Evolutionary conservation across 2,888 invertebrate genomes (phyloP), one percentile per base, ranked within the genome.

Genomic region (Tiliacea citrago): DNA sequence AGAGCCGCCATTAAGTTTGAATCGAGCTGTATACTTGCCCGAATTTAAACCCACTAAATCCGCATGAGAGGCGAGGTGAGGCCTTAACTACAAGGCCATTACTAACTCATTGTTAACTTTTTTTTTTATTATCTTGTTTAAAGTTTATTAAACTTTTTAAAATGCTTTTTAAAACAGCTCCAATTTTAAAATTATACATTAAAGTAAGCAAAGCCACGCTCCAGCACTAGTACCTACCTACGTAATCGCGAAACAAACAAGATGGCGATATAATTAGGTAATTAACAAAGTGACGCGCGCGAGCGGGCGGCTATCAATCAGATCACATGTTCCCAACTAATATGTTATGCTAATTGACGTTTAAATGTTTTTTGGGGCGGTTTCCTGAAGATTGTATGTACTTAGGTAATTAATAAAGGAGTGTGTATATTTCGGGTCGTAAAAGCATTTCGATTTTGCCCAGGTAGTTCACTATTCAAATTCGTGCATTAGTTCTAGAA

Each of bases 321-420:
- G 66, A 74, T 81, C 29, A 84, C 84, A 74, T 81, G 81, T 49
- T 58, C 6, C 1, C 0, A 12, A 45, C 62, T 70, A 80, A 80
- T 81, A 81, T 63, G 69, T 81, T 79, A 84, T 67, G 12, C 8
- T 70, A 74, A 81, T 80, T 84, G 68, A 66, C 61, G 13, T 42
- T 66, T 73, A 29, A 72, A 77, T 55, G 51, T 67, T 65, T 79
- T 75, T 83, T 16, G 35, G 71, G 53, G 16, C 18, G 9, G 12
- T 67, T 39, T 35, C 55, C 35, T 53, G 16, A 53, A 65, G 13
- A 65, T 12, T 39, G 21, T 2, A 57, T 18, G 24, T 35, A 42
- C 45, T 16, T 79, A 29, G 18, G 10, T 53, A 21, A 68, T 68
- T 18, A 24, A 24, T 51, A 24, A n/a, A 35, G 58, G 42, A 29